Evolutionary conservation across 1,140 invertebrate genomes (phyloP).

Genomic region (Leptinotarsa texana): DNA sequence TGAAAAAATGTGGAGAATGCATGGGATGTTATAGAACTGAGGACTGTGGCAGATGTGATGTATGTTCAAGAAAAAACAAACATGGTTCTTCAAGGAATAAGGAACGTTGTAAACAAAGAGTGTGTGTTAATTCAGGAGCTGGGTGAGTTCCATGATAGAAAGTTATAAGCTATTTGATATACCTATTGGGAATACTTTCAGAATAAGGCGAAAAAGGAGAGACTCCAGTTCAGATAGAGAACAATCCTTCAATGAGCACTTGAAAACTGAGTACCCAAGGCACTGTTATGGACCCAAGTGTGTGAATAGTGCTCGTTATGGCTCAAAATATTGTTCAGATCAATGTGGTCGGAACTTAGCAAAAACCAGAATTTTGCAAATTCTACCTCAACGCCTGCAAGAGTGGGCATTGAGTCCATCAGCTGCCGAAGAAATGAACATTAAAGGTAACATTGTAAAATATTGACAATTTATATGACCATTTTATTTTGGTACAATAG

Average conservation of each 20-base stretch:
- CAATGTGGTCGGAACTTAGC: constrained; percentile 92
- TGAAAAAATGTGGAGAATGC: constrained; percentile 79
- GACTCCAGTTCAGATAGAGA: constrained; percentile 52
- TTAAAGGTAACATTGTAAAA: constrained; percentile 57
- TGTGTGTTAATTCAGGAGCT: constrained; percentile 57
- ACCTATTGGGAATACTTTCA: constrained; percentile 17
- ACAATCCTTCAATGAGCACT: constrained; percentile 44
- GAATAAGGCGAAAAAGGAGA: constrained; percentile 47
- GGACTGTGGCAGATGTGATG: constrained; percentile 86
- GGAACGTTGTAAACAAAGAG: constrained; percentile 67
- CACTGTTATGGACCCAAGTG: constrained; percentile 95
- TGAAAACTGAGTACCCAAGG: constrained; percentile 57
- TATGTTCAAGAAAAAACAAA: constrained; percentile 78
- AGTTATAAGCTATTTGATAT: too few relatives aligned
- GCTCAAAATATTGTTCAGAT: constrained; percentile 95
- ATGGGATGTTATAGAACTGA: constrained; percentile 77
- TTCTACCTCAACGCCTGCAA: constrained; percentile 88
- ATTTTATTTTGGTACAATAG: too few relatives aligned
- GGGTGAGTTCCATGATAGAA: constrained; percentile 38
- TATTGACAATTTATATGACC: too few relatives aligned
- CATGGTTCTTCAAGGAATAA: constrained; percentile 75
- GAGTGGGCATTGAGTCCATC: constrained; percentile 92
- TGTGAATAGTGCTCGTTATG: constrained; percentile 71
- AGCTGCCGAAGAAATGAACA: constrained; percentile 85
- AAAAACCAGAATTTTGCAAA: constrained; percentile 81